Percentiles rank a stretch among this genome's conserved stretches.
Conservation (phyloP, 2,888 invertebrate species). For the Criorhina ranunculi region DNA sequence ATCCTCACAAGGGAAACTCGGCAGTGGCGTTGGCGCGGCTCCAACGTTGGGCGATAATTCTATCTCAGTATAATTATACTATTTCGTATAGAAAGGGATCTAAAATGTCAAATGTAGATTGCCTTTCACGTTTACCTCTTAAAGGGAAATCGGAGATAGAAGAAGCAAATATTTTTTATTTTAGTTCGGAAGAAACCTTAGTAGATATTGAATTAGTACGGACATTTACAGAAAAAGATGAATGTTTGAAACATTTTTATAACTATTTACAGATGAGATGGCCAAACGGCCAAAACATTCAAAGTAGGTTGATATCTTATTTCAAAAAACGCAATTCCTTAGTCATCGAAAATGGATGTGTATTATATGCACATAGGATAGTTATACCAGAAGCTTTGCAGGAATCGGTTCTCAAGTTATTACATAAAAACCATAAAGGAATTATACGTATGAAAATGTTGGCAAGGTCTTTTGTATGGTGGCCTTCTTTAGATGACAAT, state of each 20-base stretch:
- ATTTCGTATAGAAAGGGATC: constrained; percentile 2
- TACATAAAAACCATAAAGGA: constrained; percentile 26
- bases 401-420: constrained; percentile 2
- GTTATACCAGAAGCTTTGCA: constrained; percentile 11
- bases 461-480: constrained; percentile 37
- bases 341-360: constrained; percentile 29
- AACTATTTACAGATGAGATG: too few relatives aligned
- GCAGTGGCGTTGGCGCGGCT: neutral
- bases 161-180: constrained; percentile 1
- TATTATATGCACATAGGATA: constrained; percentile 27
- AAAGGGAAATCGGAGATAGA: neutral
- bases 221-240: too few relatives aligned
- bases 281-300: neutral
- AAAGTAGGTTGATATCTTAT: neutral
- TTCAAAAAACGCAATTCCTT: constrained; percentile 7
- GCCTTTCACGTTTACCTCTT: too few relatives aligned
- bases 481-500: constrained; percentile 20
- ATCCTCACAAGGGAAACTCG: constrained; percentile 3
- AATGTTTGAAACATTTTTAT: too few relatives aligned
- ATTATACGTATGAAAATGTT: constrained; percentile 41
- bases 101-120: neutral
- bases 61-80: neutral
- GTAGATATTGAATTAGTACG: neutral
- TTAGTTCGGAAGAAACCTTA: neutral
- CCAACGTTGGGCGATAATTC: neutral